Base-by-base conservation (phyloP, 2,888 invertebrate genomes). In the Minunthozetes semirufus region DNA sequence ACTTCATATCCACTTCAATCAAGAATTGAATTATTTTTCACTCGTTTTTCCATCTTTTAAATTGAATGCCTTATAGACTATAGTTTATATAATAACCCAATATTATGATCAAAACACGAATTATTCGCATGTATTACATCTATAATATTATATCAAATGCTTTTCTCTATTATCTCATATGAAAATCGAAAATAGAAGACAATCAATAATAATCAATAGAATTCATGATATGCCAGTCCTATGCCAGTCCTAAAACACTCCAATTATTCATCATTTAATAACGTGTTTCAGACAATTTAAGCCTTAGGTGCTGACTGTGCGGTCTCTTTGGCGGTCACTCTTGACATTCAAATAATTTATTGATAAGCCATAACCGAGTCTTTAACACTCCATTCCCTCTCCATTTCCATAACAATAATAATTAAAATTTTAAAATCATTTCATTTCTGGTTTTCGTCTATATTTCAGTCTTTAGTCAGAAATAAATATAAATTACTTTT, bases 131-230 rank as follows among this genome's bases (percentile, higher is more conserved):
- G 33, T 33, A 33, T 33, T 33, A 33, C 9, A n/a, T n/a, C n/a
- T n/a, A n/a, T n/a, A n/a, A n/a, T n/a, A n/a, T n/a, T n/a, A n/a
- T n/a, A n/a, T n/a, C n/a, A n/a, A n/a, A 33, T 33, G 33, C 48
- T 48, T 3, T 48, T 48, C 48, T 53, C 53, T 53, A 19, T 53
- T 53, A 19, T 53, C 53, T 53, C 1, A 19, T 53, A 53, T n/a
- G 19, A 53, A 19, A 19, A 53, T 27, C 6, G 6, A 15, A 61
- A 25, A 27, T 22, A 29, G 22, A 27, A 25, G 59, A 61, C 29
- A 61, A 61, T 61, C 59, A 61, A 66, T 66, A 38, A 66, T 66
- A 66, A 66, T 66, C 19, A 42, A 66, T 66, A 66, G 38, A 33
- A n/a, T 38, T 38, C 6, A 66, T 66, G 66, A 66, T n/a, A n/a